Evolutionary conservation across 2,113 vertebrate species (phyloP).

Genomic region (Gobius niger): DNA sequence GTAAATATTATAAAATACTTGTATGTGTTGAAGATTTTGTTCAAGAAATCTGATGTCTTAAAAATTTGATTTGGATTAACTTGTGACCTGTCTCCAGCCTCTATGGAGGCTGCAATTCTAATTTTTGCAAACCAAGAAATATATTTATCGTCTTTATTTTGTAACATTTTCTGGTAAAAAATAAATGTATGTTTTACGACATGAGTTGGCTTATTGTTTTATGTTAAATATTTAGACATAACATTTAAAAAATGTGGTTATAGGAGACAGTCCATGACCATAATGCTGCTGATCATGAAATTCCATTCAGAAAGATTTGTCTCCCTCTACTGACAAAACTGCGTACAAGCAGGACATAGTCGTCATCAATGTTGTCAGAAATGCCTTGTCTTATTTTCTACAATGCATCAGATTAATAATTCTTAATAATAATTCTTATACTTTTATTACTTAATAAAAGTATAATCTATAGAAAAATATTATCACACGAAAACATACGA

Average conservation of each 20-base stretch:
- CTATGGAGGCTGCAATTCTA: conserved; percentile 48
- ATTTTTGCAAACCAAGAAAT: conserved; percentile 84
- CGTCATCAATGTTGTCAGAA: neutral
- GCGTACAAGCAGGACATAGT: neutral
- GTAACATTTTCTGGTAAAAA: conserved; percentile 70
- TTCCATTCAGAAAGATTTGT: too few species aligned
- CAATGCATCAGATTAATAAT: too few species aligned
- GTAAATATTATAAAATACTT: conserved; percentile 75
- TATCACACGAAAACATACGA: too few species aligned
- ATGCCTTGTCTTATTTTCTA: too few species aligned
- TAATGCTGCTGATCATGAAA: too few species aligned
- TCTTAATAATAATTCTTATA: too few species aligned
- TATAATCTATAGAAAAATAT: too few species aligned
- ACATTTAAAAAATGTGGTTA: too few species aligned
- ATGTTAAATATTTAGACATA: too few species aligned
- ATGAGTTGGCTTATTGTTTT: neutral
- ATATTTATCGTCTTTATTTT: conserved; percentile 76
- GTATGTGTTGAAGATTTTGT: conserved; percentile 91
- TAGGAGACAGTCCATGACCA: too few species aligned
- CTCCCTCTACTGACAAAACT: neutral
- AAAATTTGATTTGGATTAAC: conserved; percentile 71
- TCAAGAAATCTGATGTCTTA: conserved; percentile 94
- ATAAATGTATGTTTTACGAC: conserved; percentile 74
- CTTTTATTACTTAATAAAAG: too few species aligned
- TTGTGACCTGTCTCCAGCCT: conserved; percentile 64